Evolutionary conservation across 2,888 invertebrate species (phyloP).

Genomic region (Coecobrya sp.): DNA sequence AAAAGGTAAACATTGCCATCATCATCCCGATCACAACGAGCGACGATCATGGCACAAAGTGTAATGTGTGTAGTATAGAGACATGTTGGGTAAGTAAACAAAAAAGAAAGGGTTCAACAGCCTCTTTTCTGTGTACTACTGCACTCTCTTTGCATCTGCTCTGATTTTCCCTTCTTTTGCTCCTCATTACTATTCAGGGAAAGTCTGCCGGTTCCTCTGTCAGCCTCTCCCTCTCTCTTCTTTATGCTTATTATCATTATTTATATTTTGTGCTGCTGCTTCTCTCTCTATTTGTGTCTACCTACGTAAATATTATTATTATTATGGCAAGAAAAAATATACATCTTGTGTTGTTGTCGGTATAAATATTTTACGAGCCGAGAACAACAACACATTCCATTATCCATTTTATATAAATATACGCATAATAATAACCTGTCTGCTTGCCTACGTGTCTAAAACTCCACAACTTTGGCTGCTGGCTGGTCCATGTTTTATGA

Average conservation of each 20-base stretch:
- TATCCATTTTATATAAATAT: slow-evolving; percentile 31
- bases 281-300: not conserved
- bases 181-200: slow-evolving; percentile 57
- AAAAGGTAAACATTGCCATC: slow-evolving; percentile 44
- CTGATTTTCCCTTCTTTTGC: not conserved
- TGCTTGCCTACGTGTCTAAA: not conserved
- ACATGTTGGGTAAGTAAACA: not conserved
- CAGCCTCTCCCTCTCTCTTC: not conserved
- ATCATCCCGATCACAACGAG: no score
- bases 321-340: not conserved
- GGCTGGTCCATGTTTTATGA: slow-evolving; percentile 40
- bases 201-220: slow-evolving; percentile 4
- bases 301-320: not conserved
- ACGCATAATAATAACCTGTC: slow-evolving; percentile 15
- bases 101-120: slow-evolving; percentile 37
- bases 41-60: not conserved
- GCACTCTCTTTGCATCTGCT: slow-evolving; percentile 34
- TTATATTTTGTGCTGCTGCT: not conserved
- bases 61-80: not conserved
- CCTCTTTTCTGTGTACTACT: slow-evolving; percentile 7
- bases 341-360: not conserved
- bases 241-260: not conserved
- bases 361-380: slow-evolving; percentile 74
- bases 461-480: not conserved
- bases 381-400: slow-evolving; percentile 47